Base-by-base conservation (phyloP, 2,113 vertebrate genomes). In the Rhineura floridana region DNA sequence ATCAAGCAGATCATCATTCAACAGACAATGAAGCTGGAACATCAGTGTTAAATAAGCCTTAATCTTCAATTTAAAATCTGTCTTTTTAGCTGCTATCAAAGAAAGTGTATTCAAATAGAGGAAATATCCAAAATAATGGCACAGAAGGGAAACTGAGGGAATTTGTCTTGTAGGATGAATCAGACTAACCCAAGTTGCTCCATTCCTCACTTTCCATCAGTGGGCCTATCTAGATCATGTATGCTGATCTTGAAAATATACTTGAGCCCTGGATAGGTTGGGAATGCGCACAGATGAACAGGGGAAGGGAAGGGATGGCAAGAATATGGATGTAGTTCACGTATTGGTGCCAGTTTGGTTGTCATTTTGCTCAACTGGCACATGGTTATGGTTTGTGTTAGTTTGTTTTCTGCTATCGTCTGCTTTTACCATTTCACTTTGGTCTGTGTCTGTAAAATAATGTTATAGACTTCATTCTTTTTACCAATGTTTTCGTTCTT, bases 1-100 rank as follows among this genome's bases (percentile, higher is more conserved):
- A 85, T 93, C 69, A 93, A 90, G 87, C 76, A 91, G 94, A 89
- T 11, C 86, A 39, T 3, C 39, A 93, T 93, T 93, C 86, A 86
- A 46, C 72, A 48, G 12, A 86, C 87, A 91, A 90, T 90, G 86
- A 46, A 1, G 39, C 23, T 85, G 83, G 81, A 39, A 28, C 28
- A 0, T n/a, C 88, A 39, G 92, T 86, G 1, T 76, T 44, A 92
- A 79, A 1, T 30, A 85, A 88, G 86, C 21, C 3, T 84, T 77
- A 39, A 17, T 72, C 2, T 89, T 86, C 1, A 44, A n/a, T n/a
- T n/a, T n/a, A n/a, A n/a, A n/a, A n/a, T n/a, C n/a, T n/a, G n/a
- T 52, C 0, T n/a, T 0, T 81, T 85, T n/a, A 36, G 2, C 36
- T 83, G 84, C 0, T 33, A 91, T 17, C 1, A 73, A 83, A 85